Evolutionary conservation across 2,113 vertebrate genomes (phyloP).

Genomic region (Casuarius casuarius): DNA sequence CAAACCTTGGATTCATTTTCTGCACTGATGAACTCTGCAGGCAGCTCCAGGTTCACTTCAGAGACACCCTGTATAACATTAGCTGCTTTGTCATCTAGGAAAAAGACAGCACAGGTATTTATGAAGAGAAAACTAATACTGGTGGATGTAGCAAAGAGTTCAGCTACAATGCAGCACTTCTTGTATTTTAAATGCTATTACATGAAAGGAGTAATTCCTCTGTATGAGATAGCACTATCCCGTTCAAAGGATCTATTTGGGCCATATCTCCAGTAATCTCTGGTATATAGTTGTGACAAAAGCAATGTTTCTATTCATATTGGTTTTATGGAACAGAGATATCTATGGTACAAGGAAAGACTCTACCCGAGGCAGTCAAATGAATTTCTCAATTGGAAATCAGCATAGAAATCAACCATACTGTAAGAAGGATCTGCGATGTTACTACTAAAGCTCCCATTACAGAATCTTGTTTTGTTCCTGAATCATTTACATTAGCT

Average conservation of each 20-base stretch:
- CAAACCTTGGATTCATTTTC: conserved; percentile 58
- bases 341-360: background rate
- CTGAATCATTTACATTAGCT: background rate
- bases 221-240: background rate
- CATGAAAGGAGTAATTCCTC: background rate
- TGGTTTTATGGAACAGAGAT: background rate
- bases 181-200: background rate
- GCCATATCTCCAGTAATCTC: background rate
- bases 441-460: background rate
- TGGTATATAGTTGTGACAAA: background rate
- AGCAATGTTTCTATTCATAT: background rate
- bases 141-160: background rate
- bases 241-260: background rate
- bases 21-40: background rate
- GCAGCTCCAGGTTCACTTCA: background rate
- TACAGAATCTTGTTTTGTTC: background rate
- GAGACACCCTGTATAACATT: background rate
- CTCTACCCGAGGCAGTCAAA: background rate
- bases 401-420: background rate
- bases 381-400: background rate
- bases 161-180: background rate
- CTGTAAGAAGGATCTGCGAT: background rate
- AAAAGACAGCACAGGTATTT: background rate
- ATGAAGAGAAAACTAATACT: background rate
- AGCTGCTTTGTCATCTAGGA: conserved; percentile 28